Conservation (phyloP, 2,113 vertebrate genomes). For the Rhabdomys dilectus region DNA sequence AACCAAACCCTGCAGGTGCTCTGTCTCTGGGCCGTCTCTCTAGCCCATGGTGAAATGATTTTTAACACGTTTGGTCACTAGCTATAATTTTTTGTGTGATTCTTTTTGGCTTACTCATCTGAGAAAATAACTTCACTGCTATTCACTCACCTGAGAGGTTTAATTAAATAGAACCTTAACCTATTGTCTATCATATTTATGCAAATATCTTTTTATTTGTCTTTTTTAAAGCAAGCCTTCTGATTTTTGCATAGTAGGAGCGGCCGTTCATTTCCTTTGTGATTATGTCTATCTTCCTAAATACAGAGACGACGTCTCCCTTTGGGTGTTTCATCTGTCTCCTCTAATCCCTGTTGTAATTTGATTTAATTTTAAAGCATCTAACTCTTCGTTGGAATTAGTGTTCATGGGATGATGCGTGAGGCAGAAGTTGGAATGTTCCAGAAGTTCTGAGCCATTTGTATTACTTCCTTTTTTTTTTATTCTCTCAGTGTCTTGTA, state of each 20-base stretch:
- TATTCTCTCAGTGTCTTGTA: background rate
- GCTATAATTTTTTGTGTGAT: background rate
- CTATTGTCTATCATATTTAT: slow-evolving; percentile 3
- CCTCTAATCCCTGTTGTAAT: slow-evolving; percentile 30
- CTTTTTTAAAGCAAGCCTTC: slow-evolving; percentile 33
- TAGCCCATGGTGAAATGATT: background rate
- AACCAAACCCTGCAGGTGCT: background rate
- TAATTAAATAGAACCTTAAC: slow-evolving; percentile 2
- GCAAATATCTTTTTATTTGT: slow-evolving; percentile 28
- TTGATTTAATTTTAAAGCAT: slow-evolving; percentile 50
- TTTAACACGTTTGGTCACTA: slow-evolving; percentile 5
- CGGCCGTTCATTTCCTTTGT: slow-evolving; percentile 28
- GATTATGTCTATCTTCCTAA: slow-evolving; percentile 43
- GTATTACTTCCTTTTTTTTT: background rate
- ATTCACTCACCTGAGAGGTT: background rate
- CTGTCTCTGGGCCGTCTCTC: background rate
- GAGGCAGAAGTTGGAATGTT: slow-evolving; percentile 18
- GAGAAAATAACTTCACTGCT: slow-evolving; percentile 31
- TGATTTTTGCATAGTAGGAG: slow-evolving; percentile 35
- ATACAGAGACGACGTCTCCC: slow-evolving; percentile 8
- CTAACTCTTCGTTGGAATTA: background rate
- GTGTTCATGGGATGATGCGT: background rate
- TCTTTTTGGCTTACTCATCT: background rate
- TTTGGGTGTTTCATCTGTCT: slow-evolving; percentile 35
- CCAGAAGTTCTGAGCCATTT: background rate